These are phyloP conservation scores for Rotaria sp. DNA, from an alignment of 2,888 invertebrate species.

Conservation along the genomic window DNA sequence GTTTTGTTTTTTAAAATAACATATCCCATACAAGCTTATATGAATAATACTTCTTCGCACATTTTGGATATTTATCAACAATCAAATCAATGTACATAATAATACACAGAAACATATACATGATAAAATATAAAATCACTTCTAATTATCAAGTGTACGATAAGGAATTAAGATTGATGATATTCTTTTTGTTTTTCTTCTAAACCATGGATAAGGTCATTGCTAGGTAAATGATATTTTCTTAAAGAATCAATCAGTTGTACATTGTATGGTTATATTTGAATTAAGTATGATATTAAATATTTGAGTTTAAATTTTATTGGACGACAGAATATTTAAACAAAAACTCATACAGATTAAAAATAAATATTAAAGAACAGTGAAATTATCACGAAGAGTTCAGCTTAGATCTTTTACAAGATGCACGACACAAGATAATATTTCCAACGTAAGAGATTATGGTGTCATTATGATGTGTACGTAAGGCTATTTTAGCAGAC, in stretches of 20 bases:
- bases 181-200: background rate
- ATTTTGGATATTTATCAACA: conserved; percentile 7
- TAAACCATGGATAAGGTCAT: background rate
- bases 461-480: no score
- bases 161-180: background rate
- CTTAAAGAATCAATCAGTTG: background rate
- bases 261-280: background rate
- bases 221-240: background rate
- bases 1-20: background rate
- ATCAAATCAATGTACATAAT: background rate
- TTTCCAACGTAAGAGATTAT: no score
- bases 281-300: no score
- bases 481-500: no score
- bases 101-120: background rate
- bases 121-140: background rate
- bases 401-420: no score
- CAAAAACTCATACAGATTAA: no score
- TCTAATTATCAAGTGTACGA: background rate
- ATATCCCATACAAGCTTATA: background rate
- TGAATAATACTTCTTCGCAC: background rate
- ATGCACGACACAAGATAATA: no score
- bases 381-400: no score
- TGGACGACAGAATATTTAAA: no score
- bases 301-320: no score
- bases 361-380: no score